phyloP scores from a whole-genome alignment of 2,888 invertebrate genomes.

The Heteropelma amictum region DNA sequence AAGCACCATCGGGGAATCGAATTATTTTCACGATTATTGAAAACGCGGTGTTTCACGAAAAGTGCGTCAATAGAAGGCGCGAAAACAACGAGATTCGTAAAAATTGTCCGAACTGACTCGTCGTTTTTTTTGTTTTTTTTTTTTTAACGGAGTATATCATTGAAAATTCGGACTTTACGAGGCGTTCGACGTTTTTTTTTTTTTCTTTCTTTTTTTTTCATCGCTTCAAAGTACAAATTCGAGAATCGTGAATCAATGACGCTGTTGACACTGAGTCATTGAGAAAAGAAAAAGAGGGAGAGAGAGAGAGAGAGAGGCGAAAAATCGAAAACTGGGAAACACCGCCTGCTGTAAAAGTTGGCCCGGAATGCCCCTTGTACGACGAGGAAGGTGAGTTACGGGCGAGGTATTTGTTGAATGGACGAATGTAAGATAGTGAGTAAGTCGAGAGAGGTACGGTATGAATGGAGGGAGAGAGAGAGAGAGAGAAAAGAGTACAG shows the following conservation, averaged over 20 bases:
- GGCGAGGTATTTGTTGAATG: constrained; percentile 17
- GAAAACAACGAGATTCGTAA: too few relatives aligned
- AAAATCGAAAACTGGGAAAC: neutral
- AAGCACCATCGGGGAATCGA: neutral
- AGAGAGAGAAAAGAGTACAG: constrained; percentile 24
- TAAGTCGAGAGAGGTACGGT: constrained; percentile 46
- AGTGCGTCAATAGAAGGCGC: too few relatives aligned
- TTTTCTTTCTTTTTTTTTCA: too few relatives aligned
- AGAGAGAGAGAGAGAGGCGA: neutral
- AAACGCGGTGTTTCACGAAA: neutral
- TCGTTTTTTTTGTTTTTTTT: too few relatives aligned
- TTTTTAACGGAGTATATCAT: too few relatives aligned
- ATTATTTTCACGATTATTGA: neutral
- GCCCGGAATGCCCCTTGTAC: neutral
- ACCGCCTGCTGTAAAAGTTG: neutral
- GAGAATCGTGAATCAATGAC: neutral
- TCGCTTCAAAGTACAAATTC: too few relatives aligned
- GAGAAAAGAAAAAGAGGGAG: neutral
- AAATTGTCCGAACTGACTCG: too few relatives aligned
- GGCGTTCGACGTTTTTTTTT: too few relatives aligned
- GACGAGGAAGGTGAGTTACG: constrained; percentile 22
- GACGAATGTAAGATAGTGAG: constrained; percentile 33
- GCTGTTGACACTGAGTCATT: neutral
- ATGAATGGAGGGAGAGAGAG: constrained; percentile 50
- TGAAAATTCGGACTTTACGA: too few relatives aligned